Base-by-base conservation (phyloP, 2,888 invertebrate genomes). In the Brenthis hecate region DNA sequence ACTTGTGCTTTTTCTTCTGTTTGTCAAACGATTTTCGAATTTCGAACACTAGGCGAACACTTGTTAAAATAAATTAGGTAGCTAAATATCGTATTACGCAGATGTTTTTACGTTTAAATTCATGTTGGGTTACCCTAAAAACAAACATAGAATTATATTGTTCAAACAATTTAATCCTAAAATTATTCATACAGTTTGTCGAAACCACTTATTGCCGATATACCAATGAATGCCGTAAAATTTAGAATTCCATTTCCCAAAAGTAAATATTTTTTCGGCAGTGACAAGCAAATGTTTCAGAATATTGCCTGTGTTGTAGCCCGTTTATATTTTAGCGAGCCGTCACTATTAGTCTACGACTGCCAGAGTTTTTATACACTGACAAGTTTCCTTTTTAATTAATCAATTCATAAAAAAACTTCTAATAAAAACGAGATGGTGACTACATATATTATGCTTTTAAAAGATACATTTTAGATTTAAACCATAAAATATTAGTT, bases 181-280 rank as follows among this genome's bases (percentile, higher is more conserved):
- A 57, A 68, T 68, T 68, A 68, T 63, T 63, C 63, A 63, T 68
- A 63, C 68, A 53, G n/a, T 48, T 53, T 32, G 63, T 63, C 68
- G 56, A 58, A 53, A 57, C 47, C 63, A 66, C 65, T 62, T 66
- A 66, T 64, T 58, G 65, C 50, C 55, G 65, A 71, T 68, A 65
- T 58, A 60, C 53, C 65, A 53, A 65, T 56, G 54, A 50, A 56
- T 19, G 55, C 55, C 48, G 43, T 55, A 56, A 67, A 56, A 67
- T 67, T 64, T 70, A 51, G 60, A 67, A 67, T 70, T 70, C 70
- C 56, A 67, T 70, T 67, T 58, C 60, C 48, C 55, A 60, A 64
- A 64, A 64, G 70, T 64, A 60, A 69, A 69, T 66, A 64, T 63
- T 64, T 70, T 67, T 67, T 67, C 58, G 32, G 36, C 54, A 60